Base-by-base conservation (phyloP, 2,797 vertebrate genomes). In the Clarias platycephalus region DNA sequence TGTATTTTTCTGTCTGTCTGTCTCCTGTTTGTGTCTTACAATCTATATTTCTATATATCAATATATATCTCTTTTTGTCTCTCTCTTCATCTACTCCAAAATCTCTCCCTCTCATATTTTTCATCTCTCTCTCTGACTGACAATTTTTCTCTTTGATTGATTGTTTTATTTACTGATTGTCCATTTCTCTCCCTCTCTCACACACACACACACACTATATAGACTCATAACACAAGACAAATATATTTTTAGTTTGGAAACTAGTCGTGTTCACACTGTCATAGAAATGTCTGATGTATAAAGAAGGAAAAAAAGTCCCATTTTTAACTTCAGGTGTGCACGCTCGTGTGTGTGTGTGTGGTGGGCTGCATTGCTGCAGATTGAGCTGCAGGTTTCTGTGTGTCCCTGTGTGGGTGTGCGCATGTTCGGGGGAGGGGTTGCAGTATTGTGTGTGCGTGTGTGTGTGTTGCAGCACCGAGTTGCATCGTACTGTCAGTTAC, bases 391-490 rank as follows among this genome's bases (percentile, higher is more conserved):
- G 76, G 83, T 49, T 24, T 26, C 34, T 24, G 67, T 24, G 67
- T 12, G 77, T 67, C 16, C 62, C 53, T 78, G 67, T 53, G 37
- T 75, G 67, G 55, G 64, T 71, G 66, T 24, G 62, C 7, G 10
- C 26, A 34, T 77, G 31, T 44, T 22, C 1, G 3, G 53, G 74
- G 74, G 74, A 34, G 53, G 53, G 74, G 53, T 28, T 74, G 44
- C 68, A 44, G 68, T 71, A 72, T 9, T 18, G 74, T 60, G 82
- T 82, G 84, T 18, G 74, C 55, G 82, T 82, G 84, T 37, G 68
- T 49, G 40, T 71, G 57, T 81, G 79, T 60, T 82, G 80, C 84
- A 78, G 84, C 49, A 70, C 40, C 71, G 79, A 70, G 40, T 68
- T 78, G 80, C 74, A 22, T 71, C 53, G 63, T 60, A 18, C 53